Conservation (phyloP, 2,888 invertebrate species). For the Parochlus steinenii region DNA sequence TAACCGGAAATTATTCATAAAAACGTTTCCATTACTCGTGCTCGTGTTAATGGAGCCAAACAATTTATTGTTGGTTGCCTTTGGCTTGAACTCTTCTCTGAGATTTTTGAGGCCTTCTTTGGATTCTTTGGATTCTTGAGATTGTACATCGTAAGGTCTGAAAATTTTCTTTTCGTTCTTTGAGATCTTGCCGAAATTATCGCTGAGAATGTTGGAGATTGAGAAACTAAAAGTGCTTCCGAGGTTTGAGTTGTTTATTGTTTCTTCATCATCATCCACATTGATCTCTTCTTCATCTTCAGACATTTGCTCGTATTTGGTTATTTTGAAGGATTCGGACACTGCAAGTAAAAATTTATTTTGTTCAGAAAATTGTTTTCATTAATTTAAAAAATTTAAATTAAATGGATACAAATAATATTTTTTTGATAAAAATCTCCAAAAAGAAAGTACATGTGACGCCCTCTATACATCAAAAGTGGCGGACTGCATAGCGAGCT, state of each 20-base stretch:
- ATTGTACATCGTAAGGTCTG: conserved; percentile 1
- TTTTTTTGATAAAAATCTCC: no score
- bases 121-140: conserved; percentile 4
- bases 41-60: conserved; percentile 9
- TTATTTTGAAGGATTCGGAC: no score
- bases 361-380: no score
- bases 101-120: conserved; percentile 1
- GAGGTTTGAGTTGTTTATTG: conserved; percentile 16
- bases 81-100: conserved; percentile 13
- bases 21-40: conserved; percentile 11
- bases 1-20: conserved; percentile 21
- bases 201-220: conserved; percentile 29
- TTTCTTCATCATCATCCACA: conserved; percentile 24
- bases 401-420: no score
- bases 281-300: conserved; percentile 29
- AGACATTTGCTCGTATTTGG: conserved; percentile 18
- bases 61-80: conserved; percentile 11
- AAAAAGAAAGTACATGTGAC: no score
- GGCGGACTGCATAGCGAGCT: no score
- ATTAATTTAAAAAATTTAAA: no score
- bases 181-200: conserved; percentile 24
- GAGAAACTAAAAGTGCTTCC: conserved; percentile 22
- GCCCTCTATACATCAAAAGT: no score
- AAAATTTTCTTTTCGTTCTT: not conserved
- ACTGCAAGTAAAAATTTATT: no score